These are phyloP conservation scores for Charina bottae DNA, from an alignment of 2,113 vertebrate species.

Conservation along the genomic window DNA sequence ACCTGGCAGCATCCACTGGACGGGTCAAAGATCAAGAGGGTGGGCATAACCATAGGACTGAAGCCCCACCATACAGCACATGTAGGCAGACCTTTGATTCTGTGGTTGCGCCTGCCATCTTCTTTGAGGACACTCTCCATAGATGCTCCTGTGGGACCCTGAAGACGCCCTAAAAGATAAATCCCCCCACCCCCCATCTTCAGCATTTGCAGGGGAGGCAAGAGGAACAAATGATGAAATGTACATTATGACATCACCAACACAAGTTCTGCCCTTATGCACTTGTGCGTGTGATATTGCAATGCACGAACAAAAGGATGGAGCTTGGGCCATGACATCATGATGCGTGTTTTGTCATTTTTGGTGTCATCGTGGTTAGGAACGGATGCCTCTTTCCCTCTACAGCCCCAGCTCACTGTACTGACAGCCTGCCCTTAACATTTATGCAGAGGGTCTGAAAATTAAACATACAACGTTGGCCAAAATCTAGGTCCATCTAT, in stretches of 20 bases:
- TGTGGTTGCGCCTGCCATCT: not conserved
- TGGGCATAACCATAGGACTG: not conserved
- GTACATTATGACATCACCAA: not conserved
- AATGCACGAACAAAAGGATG: not conserved
- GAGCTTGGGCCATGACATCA: not conserved
- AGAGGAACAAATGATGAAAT: not conserved
- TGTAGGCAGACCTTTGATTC: not conserved
- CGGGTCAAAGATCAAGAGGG: not conserved
- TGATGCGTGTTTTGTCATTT: not conserved
- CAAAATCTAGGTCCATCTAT: conserved; percentile 20
- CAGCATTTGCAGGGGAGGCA: not conserved
- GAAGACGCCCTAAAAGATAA: not conserved
- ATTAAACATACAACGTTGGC: not conserved
- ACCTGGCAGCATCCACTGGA: not conserved
- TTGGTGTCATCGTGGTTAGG: not conserved
- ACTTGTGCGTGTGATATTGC: not conserved
- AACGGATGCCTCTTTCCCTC: not conserved
- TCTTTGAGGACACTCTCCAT: not conserved
- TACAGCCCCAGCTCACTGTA: not conserved
- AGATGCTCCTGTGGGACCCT: not conserved
- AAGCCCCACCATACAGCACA: not conserved
- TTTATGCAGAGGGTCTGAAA: not conserved
- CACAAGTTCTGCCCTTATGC: not conserved
- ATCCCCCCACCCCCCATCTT: not conserved
- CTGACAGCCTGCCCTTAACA: not conserved